Evolutionary conservation across 2,113 vertebrate genomes (phyloP).

Genomic region (Tragelaphus strepsiceros): DNA sequence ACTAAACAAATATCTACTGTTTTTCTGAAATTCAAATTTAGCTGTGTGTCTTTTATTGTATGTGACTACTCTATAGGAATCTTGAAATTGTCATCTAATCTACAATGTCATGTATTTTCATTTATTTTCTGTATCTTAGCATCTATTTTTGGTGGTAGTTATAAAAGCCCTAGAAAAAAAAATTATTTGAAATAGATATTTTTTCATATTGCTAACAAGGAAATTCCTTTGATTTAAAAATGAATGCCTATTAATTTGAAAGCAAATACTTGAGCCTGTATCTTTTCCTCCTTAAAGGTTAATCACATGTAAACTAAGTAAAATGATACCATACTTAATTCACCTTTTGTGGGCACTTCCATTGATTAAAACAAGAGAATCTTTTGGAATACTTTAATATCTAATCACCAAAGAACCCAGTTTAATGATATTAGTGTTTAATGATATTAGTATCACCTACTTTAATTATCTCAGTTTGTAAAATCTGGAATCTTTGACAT

Average conservation of each 20-base stretch:
- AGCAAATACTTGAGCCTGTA: not conserved
- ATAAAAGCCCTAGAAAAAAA: not conserved
- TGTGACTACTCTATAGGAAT: not conserved
- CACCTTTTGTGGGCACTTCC: slow-evolving; percentile 12
- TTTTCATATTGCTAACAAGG: not conserved
- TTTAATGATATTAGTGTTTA: not conserved
- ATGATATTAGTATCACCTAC: not conserved
- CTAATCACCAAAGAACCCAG: slow-evolving; percentile 21
- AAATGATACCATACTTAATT: slow-evolving; percentile 21
- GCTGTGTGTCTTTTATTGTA: not conserved
- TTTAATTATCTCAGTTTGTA: slow-evolving; percentile 59
- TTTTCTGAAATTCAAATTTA: not conserved
- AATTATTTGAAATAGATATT: not conserved
- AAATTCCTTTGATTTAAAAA: slow-evolving; percentile 14
- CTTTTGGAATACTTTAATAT: not conserved
- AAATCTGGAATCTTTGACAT: slow-evolving; percentile 30
- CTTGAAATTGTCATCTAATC: not conserved
- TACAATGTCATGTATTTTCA: not conserved
- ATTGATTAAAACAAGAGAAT: slow-evolving; percentile 51
- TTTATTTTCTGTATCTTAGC: not conserved
- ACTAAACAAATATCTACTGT: not conserved
- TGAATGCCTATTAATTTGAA: not conserved
- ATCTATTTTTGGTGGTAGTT: not conserved
- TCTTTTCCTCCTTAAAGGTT: slow-evolving; percentile 44
- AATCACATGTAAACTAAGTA: slow-evolving; percentile 46